Base-by-base conservation (phyloP, 2,888 invertebrate genomes). In the Zygogramma bicolorata region DNA sequence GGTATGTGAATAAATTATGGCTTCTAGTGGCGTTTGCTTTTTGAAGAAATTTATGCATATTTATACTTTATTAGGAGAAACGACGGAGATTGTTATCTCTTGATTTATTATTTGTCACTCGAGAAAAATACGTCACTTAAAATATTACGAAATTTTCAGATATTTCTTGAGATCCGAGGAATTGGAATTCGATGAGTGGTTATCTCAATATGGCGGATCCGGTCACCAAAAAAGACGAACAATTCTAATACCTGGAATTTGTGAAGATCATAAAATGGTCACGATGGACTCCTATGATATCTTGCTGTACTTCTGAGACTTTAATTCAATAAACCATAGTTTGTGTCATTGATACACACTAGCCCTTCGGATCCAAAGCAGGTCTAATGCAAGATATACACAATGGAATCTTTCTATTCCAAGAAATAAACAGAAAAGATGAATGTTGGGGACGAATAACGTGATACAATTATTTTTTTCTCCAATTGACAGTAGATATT, bases 1-100 rank as follows among this genome's bases (percentile, higher is more conserved):
- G 85, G 85, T 85, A 85, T 84, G 83, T 80, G 83, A 82, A 83
- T 85, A 84, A 84, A 84, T 82, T 84, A 85, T 83, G 79, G 79
- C 81, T 78, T 78, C 78, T 83, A 77, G 82, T 81, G 81, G 82
- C 81, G 79, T 83, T 83, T 81, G 79, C 80, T 80, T 79, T 79
- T 80, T 77, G 75, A 82, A 82, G 76, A 77, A 77, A 77, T 80
- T 76, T 80, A 82, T 82, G 82, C 82, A 81, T 81, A 82, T 81
- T 82, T 83, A 81, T 83, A 74, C 80, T 81, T 82, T 82, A 83
- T 83, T 81, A 80, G 81, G 81, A 78, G 77, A 80, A 69, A 80
- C 74, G 80, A 79, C 81, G 77, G 65, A 81, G 83, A 83, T 83
- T 77, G 76, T 81, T 81, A 83, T 83, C 83, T 71, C 74, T 71